These are phyloP conservation scores for Neoniphon sammara DNA, from an alignment of 2,797 vertebrate species.

Conservation along the genomic window DNA sequence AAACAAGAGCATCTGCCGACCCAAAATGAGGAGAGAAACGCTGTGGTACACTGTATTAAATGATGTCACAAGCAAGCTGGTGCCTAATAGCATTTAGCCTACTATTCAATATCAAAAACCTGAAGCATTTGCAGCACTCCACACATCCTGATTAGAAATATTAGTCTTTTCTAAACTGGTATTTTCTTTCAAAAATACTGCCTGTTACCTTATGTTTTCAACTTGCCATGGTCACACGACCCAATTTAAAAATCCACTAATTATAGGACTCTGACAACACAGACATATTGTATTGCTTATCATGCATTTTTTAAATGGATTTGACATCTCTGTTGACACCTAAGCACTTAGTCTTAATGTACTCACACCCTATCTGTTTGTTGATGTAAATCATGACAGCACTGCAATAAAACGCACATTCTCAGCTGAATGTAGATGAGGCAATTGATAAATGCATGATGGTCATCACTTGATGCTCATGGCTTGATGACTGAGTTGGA, in stretches of 20 bases:
- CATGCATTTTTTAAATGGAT: constrained; percentile 72
- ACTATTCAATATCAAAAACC: constrained; percentile 1
- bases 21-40: constrained; percentile 55
- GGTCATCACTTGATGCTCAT: constrained; percentile 76
- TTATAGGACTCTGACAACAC: constrained; percentile 50
- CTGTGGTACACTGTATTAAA: constrained; percentile 39
- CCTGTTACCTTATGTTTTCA: constrained; percentile 25
- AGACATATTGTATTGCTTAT: constrained; percentile 72
- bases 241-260: constrained; percentile 63
- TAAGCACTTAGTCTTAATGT: constrained; percentile 70
- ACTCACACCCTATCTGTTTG: constrained; percentile 60
- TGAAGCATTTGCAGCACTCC: constrained; percentile 8
- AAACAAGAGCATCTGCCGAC: constrained; percentile 70
- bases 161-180: background rate
- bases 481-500: constrained; percentile 63
- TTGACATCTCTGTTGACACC: constrained; percentile 73
- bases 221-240: constrained; percentile 63
- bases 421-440: constrained; percentile 69
- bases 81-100: constrained; percentile 3
- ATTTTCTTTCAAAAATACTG: constrained; percentile 25
- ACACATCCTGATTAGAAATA: constrained; percentile 1
- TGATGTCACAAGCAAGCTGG: constrained; percentile 22
- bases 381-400: constrained; percentile 72
- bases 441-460: constrained; percentile 69
- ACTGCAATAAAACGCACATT: constrained; percentile 68